Percentiles rank a stretch among this genome's conserved stretches.
phyloP scores from a whole-genome alignment of 2,888 invertebrate species.

The Drosophila pseudotakahashii region DNA sequence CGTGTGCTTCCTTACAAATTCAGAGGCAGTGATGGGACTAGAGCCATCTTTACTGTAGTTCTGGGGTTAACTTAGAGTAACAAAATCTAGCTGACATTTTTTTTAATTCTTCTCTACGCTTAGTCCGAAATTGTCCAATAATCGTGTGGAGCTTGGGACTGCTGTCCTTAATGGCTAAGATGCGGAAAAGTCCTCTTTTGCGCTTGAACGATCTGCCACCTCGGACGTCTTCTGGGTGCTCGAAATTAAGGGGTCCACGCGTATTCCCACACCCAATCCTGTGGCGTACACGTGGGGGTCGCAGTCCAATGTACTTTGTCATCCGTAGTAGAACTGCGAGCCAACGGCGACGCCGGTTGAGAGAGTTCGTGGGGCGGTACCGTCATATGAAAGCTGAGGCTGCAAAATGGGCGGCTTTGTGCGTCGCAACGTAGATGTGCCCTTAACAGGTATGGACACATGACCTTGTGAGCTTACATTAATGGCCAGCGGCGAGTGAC shows the following conservation, averaged over 20 bases:
- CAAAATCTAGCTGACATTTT: background rate
- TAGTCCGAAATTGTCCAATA: background rate
- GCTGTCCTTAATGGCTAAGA: slow-evolving; percentile 56
- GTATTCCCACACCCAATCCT: slow-evolving; percentile 36
- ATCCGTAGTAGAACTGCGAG: slow-evolving; percentile 84
- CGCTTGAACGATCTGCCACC: slow-evolving; percentile 1
- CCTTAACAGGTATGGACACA: slow-evolving; percentile 25
- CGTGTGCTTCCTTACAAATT: too few relatives aligned
- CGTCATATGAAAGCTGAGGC: slow-evolving; percentile 82
- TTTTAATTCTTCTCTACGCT: background rate
- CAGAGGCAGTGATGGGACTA: too few relatives aligned
- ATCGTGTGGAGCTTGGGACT: background rate
- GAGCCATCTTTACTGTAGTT: background rate
- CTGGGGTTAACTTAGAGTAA: background rate
- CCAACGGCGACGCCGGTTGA: slow-evolving; percentile 83
- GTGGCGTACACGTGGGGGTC: slow-evolving; percentile 64
- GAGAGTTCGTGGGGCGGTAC: slow-evolving; percentile 83
- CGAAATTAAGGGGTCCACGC: slow-evolving; percentile 23
- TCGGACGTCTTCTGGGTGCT: slow-evolving; percentile 12
- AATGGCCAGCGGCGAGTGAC: slow-evolving; percentile 48
- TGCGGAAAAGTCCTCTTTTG: slow-evolving; percentile 19
- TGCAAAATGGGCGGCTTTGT: slow-evolving; percentile 66
- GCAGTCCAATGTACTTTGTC: slow-evolving; percentile 75
- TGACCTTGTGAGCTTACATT: slow-evolving; percentile 53
- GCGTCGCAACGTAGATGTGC: slow-evolving; percentile 68